Evolutionary conservation across 2,113 vertebrate genomes (phyloP), one percentile per base, ranked within the genome.

Genomic region (Chinchilla lanigera): DNA sequence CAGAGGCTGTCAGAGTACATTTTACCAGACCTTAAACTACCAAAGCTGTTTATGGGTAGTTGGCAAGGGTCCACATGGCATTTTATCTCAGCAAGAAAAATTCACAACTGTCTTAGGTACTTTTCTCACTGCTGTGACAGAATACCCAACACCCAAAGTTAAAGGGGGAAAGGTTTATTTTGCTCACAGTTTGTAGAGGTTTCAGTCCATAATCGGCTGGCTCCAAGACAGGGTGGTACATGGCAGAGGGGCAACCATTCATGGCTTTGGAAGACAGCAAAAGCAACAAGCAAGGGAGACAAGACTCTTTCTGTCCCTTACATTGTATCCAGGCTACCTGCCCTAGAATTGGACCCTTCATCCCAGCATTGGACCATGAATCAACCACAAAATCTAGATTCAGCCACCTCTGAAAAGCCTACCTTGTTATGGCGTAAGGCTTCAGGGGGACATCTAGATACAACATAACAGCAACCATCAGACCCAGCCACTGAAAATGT

Each of bases 11-110:
- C 96, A 92, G 80, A 88, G 58, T 60, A 50, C 22, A 24, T 93
- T 94, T 94, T 30, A 75, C 35, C 54, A 96, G 80, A 93, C 63
- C 58, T 71, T 30, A 94, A 95, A n/a, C 84, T 35, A 67, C 67
- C 61, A 58, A 41, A 35, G 33, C 56, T 96, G 94, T 97, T 97
- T 94, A 95, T 73, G 90, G 86, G 86, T 86, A 90, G 83, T 22
- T 93, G 90, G 87, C 71, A 96, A 94, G 73, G 47, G 22, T 95
- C 71, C 92, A 50, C 28, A 3, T 35, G n/a, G 50, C 58, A 81
- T 95, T 97, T 94, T 75, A 78, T 60, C 86, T 93, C 63, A 82
- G 81, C 4, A 17, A 94, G 77, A 56, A 63, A 89, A 97, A 95
- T 89, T 80, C 93, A 87, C 8, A 90, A 16, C 65, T 67, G 63